A percentile compares a stretch with the other conserved stretches of the same genome.
Evolutionary conservation across 2,888 invertebrate genomes (phyloP).

Genomic region (Ptilodon capucinus): DNA sequence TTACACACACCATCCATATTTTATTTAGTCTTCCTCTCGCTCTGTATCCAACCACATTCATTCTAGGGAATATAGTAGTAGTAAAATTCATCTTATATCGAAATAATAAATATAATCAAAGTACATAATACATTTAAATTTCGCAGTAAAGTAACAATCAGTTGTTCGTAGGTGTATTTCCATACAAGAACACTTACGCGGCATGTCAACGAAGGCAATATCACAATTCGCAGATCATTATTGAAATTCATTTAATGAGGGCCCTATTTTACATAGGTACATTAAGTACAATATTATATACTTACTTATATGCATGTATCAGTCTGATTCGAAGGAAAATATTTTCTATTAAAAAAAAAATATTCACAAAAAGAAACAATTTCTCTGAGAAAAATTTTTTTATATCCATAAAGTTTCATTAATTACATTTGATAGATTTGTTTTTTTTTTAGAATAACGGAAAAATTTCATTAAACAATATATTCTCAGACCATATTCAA

Average conservation of each 20-base stretch:
- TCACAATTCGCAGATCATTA: slow-evolving; percentile 57
- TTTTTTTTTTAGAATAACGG: not conserved
- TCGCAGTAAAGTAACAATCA: slow-evolving; percentile 57
- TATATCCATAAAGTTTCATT: not conserved
- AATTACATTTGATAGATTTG: too few relatives aligned
- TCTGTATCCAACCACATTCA: too few relatives aligned
- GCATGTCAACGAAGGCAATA: slow-evolving; percentile 46
- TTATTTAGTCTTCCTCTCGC: too few relatives aligned
- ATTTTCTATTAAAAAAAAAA: slow-evolving; percentile 6
- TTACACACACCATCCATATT: too few relatives aligned
- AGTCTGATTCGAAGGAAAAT: slow-evolving; percentile 32
- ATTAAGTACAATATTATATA: slow-evolving; percentile 40
- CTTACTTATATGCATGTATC: slow-evolving; percentile 26
- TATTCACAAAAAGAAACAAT: not conserved
- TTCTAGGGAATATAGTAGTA: too few relatives aligned
- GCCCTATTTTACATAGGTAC: slow-evolving; percentile 30
- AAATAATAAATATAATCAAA: slow-evolving; percentile 72
- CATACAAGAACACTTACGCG: slow-evolving; percentile 32
- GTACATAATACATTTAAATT: slow-evolving; percentile 56
- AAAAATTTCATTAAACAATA: slow-evolving; percentile 8
- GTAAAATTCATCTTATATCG: slow-evolving; percentile 37
- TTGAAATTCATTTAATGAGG: slow-evolving; percentile 32
- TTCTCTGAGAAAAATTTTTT: not conserved
- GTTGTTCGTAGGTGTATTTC: slow-evolving; percentile 39
- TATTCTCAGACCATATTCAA: slow-evolving; percentile 14